A percentile compares a stretch with the other conserved stretches of the same genome.
phyloP scores from a whole-genome alignment of 2,797 vertebrate genomes.

The Petrocephalus schoutedeni region DNA sequence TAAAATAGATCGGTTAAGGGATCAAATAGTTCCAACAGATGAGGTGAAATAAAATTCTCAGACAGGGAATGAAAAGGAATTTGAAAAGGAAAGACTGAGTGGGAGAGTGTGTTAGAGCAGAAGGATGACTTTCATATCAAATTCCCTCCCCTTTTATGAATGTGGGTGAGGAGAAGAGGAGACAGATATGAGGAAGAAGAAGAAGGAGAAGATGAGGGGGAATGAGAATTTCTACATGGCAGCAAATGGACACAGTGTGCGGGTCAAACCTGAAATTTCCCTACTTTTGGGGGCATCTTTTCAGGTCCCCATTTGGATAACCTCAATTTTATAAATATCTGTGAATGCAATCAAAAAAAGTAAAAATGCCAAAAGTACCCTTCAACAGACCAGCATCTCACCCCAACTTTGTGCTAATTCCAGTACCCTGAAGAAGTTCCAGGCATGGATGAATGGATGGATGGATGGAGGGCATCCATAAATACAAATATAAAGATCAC shows the following conservation, averaged over 20 bases:
- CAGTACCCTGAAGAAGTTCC: background rate
- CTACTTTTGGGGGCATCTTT: too few species aligned
- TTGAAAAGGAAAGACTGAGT: background rate
- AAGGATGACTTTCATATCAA: background rate
- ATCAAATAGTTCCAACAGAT: conserved; percentile 15
- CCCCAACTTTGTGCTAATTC: background rate
- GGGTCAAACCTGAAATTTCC: too few species aligned
- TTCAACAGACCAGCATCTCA: background rate
- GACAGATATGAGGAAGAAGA: background rate
- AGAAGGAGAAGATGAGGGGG: background rate
- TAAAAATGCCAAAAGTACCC: too few species aligned
- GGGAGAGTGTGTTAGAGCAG: background rate
- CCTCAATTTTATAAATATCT: too few species aligned
- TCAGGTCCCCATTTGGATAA: too few species aligned
- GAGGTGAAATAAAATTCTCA: conserved; percentile 12
- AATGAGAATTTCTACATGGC: background rate
- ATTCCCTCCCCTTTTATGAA: background rate
- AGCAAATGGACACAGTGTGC: background rate
- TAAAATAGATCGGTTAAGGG: background rate
- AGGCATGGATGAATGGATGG: background rate
- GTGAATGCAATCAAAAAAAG: too few species aligned
- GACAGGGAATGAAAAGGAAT: conserved; percentile 12
- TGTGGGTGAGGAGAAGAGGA: background rate
- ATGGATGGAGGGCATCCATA: background rate
- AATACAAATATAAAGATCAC: background rate